Base-by-base conservation (phyloP, 2,888 invertebrate species). In the Drosophila histrio region DNA sequence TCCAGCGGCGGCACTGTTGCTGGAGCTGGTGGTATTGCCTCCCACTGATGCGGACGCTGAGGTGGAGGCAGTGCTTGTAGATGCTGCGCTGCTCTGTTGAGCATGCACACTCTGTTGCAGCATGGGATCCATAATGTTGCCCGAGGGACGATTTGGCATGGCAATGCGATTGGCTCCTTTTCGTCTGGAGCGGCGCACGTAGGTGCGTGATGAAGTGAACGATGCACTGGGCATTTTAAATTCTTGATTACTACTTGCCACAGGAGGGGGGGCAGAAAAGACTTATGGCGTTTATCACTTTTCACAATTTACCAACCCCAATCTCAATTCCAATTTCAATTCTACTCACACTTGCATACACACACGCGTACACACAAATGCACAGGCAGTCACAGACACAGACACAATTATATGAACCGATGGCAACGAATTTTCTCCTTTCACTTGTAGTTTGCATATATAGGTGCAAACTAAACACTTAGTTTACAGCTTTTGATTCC, bases 151-250 rank as follows among this genome's bases (percentile, higher is more conserved):
- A 82, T 91, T 91, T 63, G 92, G 92, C 87, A 92, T 89, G 71
- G 92, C 92, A 67, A 92, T 96, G 92, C 97, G 95, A 93, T 96
- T 96, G 90, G 95, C 96, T 92, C 96, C 96, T 95, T 97, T 97
- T 94, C 97, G 95, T 92, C 97, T 95, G 92, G 97, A 97, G 93
- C 97, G 95, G 93, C 97, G 95, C 91, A 96, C 96, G 94, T 96
- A 97, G 93, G 96, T 96, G 94, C 97, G 95, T 93, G 96, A 96
- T 93, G 97, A 96, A 92, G 96, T 96, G 93, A 97, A 97, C 92
- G 97, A 97, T 94, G 97, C 97, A 94, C 97, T 97, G 94, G 97
- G 97, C 97, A 97, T 91, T 81, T 89, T 90, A 63, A 43, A 41
- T 62, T 44, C 36, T 65, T 58, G 28, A 39, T 36, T 60, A 22